Conservation (phyloP, 2,888 invertebrate genomes). For the Theodoxus fluviatilis region DNA sequence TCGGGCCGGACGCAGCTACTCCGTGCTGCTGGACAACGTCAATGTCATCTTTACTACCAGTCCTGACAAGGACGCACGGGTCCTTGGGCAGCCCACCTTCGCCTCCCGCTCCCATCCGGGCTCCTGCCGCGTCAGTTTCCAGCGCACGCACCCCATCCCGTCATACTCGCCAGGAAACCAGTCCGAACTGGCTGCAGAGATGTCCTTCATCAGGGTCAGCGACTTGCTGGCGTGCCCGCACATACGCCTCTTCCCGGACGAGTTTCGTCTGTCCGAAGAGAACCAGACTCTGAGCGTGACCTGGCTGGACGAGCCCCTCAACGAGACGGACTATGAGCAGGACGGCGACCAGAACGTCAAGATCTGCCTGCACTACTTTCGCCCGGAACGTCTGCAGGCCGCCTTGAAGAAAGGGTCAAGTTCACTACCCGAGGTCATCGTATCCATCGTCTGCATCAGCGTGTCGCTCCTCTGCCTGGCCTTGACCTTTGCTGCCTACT, state of each 20-base stretch:
- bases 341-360: constrained; percentile 5
- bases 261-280: constrained; percentile 15
- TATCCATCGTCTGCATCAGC: constrained; percentile 29
- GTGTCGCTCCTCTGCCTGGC: constrained; percentile 32
- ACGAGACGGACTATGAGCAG: constrained; percentile 19
- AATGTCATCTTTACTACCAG: no score
- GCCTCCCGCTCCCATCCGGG: no score
- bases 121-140: no score
- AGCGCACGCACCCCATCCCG: no score
- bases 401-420: no score
- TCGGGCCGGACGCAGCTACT: no score
- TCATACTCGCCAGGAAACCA: no score
- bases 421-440: constrained; percentile 9
- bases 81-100: no score
- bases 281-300: constrained; percentile 4
- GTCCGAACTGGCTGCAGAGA: no score
- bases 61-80: no score
- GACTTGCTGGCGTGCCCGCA: constrained; percentile 28
- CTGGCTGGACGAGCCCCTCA: constrained; percentile 22
- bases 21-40: no score
- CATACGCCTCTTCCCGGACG: constrained; percentile 25
- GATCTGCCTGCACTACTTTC: constrained; percentile 25
- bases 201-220: constrained; percentile 23
- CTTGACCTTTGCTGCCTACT: constrained; percentile 30
- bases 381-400: not conserved